phyloP scores from a whole-genome alignment of 2,888 invertebrate species.

The Lysandra coridon region DNA sequence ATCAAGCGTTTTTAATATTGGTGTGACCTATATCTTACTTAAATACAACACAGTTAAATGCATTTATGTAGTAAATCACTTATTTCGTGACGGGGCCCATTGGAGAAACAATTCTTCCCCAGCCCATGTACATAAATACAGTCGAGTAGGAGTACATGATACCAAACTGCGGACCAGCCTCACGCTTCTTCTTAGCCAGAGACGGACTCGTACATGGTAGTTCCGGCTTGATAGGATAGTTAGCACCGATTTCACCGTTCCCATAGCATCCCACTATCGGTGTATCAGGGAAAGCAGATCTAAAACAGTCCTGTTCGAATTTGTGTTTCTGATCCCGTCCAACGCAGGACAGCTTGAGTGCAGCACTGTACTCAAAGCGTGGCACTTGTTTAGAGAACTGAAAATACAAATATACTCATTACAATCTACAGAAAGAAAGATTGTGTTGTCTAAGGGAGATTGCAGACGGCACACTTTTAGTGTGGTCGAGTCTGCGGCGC shows the following conservation, averaged over 20 bases:
- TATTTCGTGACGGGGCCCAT: constrained; percentile 31
- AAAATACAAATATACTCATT: constrained; percentile 33
- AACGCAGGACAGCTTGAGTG: constrained; percentile 68
- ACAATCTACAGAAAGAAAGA: not conserved
- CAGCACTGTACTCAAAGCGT: constrained; percentile 64
- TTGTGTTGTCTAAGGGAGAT: too few species aligned
- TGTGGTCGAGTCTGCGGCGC: too few species aligned
- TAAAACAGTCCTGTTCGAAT: constrained; percentile 63
- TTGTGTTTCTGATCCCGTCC: constrained; percentile 67
- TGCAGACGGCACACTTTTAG: too few species aligned
- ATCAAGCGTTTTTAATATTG: too few species aligned
- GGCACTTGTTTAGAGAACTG: constrained; percentile 70
- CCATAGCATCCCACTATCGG: constrained; percentile 69
- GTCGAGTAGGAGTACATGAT: constrained; percentile 71
- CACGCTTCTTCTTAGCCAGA: constrained; percentile 46
- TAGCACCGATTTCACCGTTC: constrained; percentile 69
- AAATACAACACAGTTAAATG: not conserved
- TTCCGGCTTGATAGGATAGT: constrained; percentile 52
- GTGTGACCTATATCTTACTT: not conserved
- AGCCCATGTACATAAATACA: constrained; percentile 70
- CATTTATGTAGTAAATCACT: not conserved
- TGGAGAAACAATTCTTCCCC: constrained; percentile 58
- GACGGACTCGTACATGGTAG: constrained; percentile 41
- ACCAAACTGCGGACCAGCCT: constrained; percentile 51
- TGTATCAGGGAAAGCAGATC: constrained; percentile 63